Evolutionary conservation across 2,888 invertebrate genomes (phyloP).

Genomic region (Euplagia quadripunctaria): DNA sequence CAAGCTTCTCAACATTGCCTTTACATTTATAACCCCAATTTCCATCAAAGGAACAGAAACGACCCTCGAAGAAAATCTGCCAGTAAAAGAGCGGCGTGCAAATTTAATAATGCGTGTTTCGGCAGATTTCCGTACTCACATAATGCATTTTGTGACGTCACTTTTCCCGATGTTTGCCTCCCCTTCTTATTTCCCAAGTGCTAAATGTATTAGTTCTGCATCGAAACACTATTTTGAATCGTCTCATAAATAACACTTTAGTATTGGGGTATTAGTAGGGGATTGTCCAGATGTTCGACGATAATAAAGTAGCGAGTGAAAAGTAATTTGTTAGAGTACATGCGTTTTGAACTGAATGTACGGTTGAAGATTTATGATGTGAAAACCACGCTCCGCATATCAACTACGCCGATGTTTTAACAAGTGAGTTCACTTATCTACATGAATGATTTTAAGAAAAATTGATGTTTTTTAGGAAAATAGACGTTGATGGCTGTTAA

Average conservation of each 20-base stretch:
- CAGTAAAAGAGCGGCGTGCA: slow-evolving; percentile 39
- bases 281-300: slow-evolving; percentile 48
- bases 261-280: slow-evolving; percentile 45
- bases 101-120: slow-evolving; percentile 58
- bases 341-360: slow-evolving; percentile 33
- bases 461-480: not conserved
- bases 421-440: slow-evolving; percentile 10
- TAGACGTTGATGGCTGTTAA: not conserved
- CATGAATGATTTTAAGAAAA: not conserved
- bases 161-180: slow-evolving; percentile 48
- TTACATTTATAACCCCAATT: slow-evolving; percentile 45
- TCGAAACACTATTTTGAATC: slow-evolving; percentile 58
- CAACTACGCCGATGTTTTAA: slow-evolving; percentile 4
- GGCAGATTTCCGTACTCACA: slow-evolving; percentile 47
- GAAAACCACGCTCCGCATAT: slow-evolving; percentile 10
- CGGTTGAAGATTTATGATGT: slow-evolving; percentile 19
- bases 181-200: slow-evolving; percentile 63
- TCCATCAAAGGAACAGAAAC: slow-evolving; percentile 38
- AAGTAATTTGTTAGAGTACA: slow-evolving; percentile 54
- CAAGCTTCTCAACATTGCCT: slow-evolving; percentile 30
- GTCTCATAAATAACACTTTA: slow-evolving; percentile 67
- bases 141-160: slow-evolving; percentile 54
- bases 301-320: slow-evolving; percentile 39
- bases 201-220: slow-evolving; percentile 76
- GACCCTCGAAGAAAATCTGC: slow-evolving; percentile 45